Evolutionary conservation across 2,113 vertebrate genomes (phyloP).

Genomic region (Microtus richardsoni): DNA sequence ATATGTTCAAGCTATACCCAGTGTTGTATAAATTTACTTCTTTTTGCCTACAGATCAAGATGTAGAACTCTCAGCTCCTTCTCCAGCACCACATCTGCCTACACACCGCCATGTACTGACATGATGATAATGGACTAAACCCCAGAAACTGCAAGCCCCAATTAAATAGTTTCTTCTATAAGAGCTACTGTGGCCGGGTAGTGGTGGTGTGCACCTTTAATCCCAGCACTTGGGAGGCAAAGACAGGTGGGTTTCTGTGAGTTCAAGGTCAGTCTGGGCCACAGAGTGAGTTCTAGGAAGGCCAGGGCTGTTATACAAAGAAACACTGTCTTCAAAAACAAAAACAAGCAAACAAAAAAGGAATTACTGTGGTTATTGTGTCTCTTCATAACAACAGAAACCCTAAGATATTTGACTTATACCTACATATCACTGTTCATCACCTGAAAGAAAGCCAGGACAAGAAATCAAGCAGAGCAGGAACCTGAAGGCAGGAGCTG

Average conservation of each 20-base stretch:
- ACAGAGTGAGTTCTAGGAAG: background rate
- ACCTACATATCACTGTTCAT: background rate
- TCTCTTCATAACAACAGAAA: background rate
- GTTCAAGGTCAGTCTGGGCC: background rate
- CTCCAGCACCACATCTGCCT: background rate
- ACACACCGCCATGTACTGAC: background rate
- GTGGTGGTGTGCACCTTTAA: background rate
- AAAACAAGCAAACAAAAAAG: background rate
- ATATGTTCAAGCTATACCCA: background rate
- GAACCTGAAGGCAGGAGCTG: background rate
- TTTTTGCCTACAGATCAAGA: background rate
- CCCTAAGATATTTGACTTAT: background rate
- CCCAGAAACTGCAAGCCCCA: background rate
- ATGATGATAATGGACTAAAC: background rate
- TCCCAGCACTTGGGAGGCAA: background rate
- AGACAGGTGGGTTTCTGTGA: background rate
- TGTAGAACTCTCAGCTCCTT: background rate
- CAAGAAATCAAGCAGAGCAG: background rate
- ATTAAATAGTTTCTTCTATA: background rate
- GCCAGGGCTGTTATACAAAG: background rate
- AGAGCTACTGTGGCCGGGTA: background rate
- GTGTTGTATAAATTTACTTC: background rate
- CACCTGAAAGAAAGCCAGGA: background rate
- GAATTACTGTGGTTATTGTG: background rate
- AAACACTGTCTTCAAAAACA: background rate